Evolutionary conservation across 2,113 vertebrate species (phyloP).

Genomic region (Zosterops japonicus): DNA sequence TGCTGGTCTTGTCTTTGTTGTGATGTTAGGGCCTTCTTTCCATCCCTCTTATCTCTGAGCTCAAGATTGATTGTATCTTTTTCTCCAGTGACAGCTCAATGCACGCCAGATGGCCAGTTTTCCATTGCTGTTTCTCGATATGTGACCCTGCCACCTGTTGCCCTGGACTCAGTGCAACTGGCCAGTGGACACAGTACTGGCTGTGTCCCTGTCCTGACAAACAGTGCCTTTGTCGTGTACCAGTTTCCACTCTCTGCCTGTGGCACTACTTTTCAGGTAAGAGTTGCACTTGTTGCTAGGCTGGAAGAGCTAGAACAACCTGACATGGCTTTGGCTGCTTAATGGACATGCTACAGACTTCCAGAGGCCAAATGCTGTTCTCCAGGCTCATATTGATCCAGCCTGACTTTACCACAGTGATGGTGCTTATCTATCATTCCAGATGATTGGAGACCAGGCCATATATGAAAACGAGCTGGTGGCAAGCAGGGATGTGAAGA

Average conservation of each 20-base stretch:
- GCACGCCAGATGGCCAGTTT: slow-evolving; percentile 50
- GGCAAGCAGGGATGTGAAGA: neutral
- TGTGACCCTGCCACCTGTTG: slow-evolving; percentile 30
- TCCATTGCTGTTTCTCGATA: slow-evolving; percentile 45
- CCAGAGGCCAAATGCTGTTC: neutral
- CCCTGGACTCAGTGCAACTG: slow-evolving; percentile 54
- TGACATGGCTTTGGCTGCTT: neutral
- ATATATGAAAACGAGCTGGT: slow-evolving; percentile 64
- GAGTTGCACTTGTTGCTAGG: neutral
- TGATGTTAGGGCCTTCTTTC: neutral
- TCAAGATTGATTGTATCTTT: neutral
- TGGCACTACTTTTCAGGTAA: slow-evolving; percentile 64
- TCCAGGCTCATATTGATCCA: neutral
- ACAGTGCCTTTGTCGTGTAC: slow-evolving; percentile 48
- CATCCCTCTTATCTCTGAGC: neutral
- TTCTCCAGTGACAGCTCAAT: slow-evolving; percentile 63
- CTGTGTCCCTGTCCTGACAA: slow-evolving; percentile 49
- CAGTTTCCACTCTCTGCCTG: slow-evolving; percentile 62
- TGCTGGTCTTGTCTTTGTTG: neutral
- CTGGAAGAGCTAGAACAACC: neutral
- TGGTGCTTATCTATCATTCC: neutral
- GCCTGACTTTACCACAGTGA: neutral
- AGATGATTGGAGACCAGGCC: slow-evolving; percentile 41
- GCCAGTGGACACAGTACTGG: neutral
- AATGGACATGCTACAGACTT: neutral